Percentiles rank a stretch among this genome's conserved stretches.
These are phyloP conservation scores for Thaumetopoea pityocampa DNA, from an alignment of 1,140 invertebrate genomes.

Conservation along the genomic window DNA sequence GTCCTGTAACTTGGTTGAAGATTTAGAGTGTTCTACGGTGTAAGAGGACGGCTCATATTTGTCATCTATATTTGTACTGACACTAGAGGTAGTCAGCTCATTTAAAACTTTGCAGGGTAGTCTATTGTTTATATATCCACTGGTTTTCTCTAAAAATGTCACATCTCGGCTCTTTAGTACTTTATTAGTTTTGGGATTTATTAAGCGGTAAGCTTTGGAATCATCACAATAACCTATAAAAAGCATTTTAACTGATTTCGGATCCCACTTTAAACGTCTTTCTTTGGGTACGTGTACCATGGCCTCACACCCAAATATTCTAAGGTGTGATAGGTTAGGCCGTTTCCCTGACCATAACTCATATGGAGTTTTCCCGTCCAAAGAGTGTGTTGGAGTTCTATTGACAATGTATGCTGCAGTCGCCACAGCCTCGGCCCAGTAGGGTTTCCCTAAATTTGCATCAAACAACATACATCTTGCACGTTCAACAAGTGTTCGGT, in stretches of 20 bases:
- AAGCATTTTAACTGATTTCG: conserved; percentile 20
- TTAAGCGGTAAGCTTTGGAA: conserved; percentile 24
- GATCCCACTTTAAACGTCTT: conserved; percentile 30
- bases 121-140: too few species aligned
- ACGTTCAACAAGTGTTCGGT: conserved; percentile 43
- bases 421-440: conserved; percentile 57
- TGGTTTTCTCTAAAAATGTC: too few species aligned
- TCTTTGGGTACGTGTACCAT: conserved; percentile 33
- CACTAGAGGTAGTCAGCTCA: neutral
- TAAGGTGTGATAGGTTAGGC: conserved; percentile 25
- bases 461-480: conserved; percentile 47
- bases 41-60: too few species aligned
- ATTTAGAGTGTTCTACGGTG: too few species aligned
- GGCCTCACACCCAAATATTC: conserved; percentile 24
- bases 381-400: conserved; percentile 25
- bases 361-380: conserved; percentile 25
- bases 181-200: conserved; percentile 21
- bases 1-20: too few species aligned
- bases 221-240: conserved; percentile 31
- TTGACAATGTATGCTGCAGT: conserved; percentile 56
- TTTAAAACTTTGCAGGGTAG: neutral
- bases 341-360: conserved; percentile 32
- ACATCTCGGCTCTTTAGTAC: conserved; percentile 32
- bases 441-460: conserved; percentile 35
- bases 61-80: conserved; percentile 5